Evolutionary conservation across 2,797 vertebrate species (phyloP).

Genomic region (Anguilla megastoma): DNA sequence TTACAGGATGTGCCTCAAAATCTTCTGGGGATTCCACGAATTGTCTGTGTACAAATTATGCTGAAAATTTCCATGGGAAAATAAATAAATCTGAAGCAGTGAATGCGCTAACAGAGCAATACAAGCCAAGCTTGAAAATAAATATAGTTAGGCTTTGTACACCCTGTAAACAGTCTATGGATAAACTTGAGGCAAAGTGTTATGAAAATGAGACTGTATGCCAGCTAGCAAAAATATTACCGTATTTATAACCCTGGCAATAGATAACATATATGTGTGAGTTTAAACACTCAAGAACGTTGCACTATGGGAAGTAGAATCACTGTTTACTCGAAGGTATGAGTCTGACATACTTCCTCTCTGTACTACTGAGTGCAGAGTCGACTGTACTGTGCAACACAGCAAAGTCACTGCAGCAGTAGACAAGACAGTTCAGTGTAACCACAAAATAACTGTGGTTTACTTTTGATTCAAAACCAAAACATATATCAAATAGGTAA

Average conservation of each 20-base stretch:
- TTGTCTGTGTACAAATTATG: conserved; percentile 37
- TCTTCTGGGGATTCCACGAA: conserved; percentile 25
- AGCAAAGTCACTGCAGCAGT: neutral
- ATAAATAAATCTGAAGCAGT: conserved; percentile 27
- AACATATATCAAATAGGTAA: neutral
- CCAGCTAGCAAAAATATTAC: neutral
- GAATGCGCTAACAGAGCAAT: neutral
- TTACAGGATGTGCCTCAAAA: conserved; percentile 34
- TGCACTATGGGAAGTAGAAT: neutral
- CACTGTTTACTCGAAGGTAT: neutral
- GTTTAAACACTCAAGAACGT: neutral
- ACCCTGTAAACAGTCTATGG: neutral
- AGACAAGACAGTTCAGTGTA: neutral
- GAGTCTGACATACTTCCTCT: neutral
- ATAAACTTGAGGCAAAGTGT: neutral
- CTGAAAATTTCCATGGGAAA: conserved; percentile 42
- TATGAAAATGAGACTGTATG: neutral
- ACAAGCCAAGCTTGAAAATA: neutral
- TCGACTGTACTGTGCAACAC: neutral
- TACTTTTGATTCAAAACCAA: neutral
- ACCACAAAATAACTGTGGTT: neutral
- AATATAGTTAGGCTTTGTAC: neutral
- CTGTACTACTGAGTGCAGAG: neutral
- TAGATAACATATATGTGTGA: neutral
- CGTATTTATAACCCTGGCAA: neutral